Conservation (phyloP, 2,113 vertebrate species). For the Grallaria varia region DNA sequence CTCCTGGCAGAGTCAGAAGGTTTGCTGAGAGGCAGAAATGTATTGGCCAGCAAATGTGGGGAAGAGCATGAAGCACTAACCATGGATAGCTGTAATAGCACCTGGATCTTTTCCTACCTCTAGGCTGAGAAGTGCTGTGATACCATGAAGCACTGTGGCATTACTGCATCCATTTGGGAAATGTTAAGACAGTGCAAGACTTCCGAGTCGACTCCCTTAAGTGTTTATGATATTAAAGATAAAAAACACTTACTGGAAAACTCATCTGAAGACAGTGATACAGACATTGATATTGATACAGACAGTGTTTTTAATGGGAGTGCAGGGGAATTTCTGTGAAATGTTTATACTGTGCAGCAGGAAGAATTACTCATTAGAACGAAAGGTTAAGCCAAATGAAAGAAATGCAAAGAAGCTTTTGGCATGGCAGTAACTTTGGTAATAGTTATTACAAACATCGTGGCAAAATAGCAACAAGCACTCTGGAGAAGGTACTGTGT, state of each 20-base stretch:
- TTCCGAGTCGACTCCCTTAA: not conserved
- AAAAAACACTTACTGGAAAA: not conserved
- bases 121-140: not conserved
- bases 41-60: not conserved
- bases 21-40: not conserved
- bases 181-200: not conserved
- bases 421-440: not conserved
- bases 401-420: not conserved
- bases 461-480: not conserved
- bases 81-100: not conserved
- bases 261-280: not conserved
- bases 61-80: not conserved
- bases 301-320: not conserved
- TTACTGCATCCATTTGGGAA: not conserved
- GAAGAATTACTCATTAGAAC: conserved; percentile 13
- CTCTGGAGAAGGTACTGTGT: not conserved
- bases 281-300: not conserved
- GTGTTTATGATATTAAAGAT: not conserved
- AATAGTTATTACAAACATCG: not conserved
- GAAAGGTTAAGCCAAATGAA: not conserved
- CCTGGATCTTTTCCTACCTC: not conserved
- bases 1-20: not conserved
- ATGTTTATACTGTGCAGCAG: not conserved
- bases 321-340: conserved; percentile 1
- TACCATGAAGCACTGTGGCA: not conserved